Evolutionary conservation across 2,113 vertebrate genomes (phyloP).

Genomic region (Sphaerodactylus townsendi): DNA sequence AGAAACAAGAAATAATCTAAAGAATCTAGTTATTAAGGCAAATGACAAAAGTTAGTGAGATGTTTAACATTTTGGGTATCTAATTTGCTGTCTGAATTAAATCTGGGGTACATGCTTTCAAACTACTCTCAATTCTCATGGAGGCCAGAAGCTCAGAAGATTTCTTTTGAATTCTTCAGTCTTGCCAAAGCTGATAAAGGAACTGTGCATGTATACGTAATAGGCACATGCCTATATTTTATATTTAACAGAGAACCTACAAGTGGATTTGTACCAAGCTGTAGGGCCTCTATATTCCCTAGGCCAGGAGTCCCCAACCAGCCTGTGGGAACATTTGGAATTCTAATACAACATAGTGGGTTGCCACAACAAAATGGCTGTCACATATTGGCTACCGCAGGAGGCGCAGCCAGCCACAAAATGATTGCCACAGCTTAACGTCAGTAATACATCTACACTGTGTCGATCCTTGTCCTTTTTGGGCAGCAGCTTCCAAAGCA

Average conservation of each 20-base stretch:
- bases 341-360: too few species aligned
- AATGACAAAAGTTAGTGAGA: not conserved
- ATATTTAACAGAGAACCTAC: not conserved
- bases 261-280: not conserved
- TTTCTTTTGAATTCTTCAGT: not conserved
- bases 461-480: too few species aligned
- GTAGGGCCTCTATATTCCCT: not conserved
- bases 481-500: too few species aligned
- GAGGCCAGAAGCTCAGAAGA: too few species aligned
- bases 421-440: too few species aligned
- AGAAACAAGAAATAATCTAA: conserved; percentile 24
- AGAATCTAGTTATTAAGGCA: not conserved
- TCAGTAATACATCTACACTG: too few species aligned
- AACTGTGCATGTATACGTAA: not conserved
- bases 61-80: conserved; percentile 7
- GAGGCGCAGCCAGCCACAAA: too few species aligned
- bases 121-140: not conserved
- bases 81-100: not conserved
- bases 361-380: too few species aligned
- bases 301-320: not conserved
- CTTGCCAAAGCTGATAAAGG: not conserved
- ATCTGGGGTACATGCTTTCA: not conserved
- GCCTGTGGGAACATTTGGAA: too few species aligned
- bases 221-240: not conserved
- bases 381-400: too few species aligned